Base-by-base conservation (phyloP, 2,797 vertebrate genomes). In the Sebastolobus alascanus region DNA sequence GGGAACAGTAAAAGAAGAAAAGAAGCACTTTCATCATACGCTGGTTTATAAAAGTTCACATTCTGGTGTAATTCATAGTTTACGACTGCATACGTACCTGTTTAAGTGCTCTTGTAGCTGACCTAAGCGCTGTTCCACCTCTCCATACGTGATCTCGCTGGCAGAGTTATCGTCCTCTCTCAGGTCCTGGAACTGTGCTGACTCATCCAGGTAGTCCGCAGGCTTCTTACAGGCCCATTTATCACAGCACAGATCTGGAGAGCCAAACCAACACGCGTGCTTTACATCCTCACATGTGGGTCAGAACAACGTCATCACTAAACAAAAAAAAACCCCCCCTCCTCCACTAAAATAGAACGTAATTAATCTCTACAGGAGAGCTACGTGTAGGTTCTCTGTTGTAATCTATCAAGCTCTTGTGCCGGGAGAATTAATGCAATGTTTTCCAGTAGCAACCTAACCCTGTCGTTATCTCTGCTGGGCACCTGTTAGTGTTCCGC, bases 31-130 rank as follows among this genome's bases (percentile, higher is more conserved):
- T 5, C 12, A 6, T 59, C 12, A 14, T 10, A 16, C 3, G 18
- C 3, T 54, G 4, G 1, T 60, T 29, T 52, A 67, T 11, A 33
- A 58, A 71, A 63, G 8, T 46, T 43, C 3, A 16, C 18, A 54
- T 59, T 68, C 25, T 43, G 7, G 29, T 7, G n/a, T 61, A 60
- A 80, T 65, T 74, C 13, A 50, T 8, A 40, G 40, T 71, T 72
- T 12, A n/a, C 43, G 11, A 64, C 37, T 37, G 25, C 8, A 35
- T 20, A 31, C 9, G 9, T 96, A 99, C 99, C 99, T 99, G 97
- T 97, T 99, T 80, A 99, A 96, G 79, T 99, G 99, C 60, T 98
- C 97, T 85, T 99, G 98, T 79, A 99, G 97, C 87, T 98, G 95
- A 96, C 98, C 97, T 88, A 99, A 88, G 88, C 98, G 97, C 89